A percentile compares a stretch with the other conserved stretches of the same genome.
Conservation (phyloP, 1,140 invertebrate genomes). For the Psilanteris sp. region DNA sequence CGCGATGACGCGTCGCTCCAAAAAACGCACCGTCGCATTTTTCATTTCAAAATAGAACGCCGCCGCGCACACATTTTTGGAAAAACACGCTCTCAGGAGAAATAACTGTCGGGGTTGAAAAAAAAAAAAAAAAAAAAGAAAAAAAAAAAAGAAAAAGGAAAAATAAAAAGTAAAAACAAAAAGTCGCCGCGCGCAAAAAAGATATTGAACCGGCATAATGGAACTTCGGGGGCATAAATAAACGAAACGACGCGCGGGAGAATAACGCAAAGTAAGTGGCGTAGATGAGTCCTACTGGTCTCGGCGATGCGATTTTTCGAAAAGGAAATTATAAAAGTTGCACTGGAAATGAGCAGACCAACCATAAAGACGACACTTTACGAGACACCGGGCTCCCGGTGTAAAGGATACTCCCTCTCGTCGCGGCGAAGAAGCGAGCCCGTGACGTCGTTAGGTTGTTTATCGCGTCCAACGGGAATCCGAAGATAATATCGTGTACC, state of each 20-base stretch:
- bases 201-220: slow-evolving; percentile 54
- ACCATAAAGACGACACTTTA: slow-evolving; percentile 76
- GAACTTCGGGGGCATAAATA: slow-evolving; percentile 53
- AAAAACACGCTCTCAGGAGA: slow-evolving; percentile 34
- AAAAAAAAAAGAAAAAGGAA: too few species aligned
- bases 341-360: slow-evolving; percentile 72
- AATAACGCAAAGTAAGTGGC: slow-evolving; percentile 54
- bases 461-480: slow-evolving; percentile 76
- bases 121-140: too few species aligned
- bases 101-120: slow-evolving; percentile 39
- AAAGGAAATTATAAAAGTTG: slow-evolving; percentile 74
- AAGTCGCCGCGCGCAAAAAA: slow-evolving; percentile 44
- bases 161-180: too few species aligned
- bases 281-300: slow-evolving; percentile 51
- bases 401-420: slow-evolving; percentile 58
- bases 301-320: slow-evolving; percentile 65
- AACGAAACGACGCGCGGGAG: slow-evolving; percentile 51
- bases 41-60: slow-evolving; percentile 45
- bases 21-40: slow-evolving; percentile 17
- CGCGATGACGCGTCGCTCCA: too few species aligned
- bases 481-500: slow-evolving; percentile 71
- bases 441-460: slow-evolving; percentile 69
- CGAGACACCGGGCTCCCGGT: slow-evolving; percentile 70
- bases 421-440: slow-evolving; percentile 34
- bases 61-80: slow-evolving; percentile 32